These are phyloP conservation scores for Sipha flava DNA, from an alignment of 1,140 invertebrate species.

Conservation along the genomic window DNA sequence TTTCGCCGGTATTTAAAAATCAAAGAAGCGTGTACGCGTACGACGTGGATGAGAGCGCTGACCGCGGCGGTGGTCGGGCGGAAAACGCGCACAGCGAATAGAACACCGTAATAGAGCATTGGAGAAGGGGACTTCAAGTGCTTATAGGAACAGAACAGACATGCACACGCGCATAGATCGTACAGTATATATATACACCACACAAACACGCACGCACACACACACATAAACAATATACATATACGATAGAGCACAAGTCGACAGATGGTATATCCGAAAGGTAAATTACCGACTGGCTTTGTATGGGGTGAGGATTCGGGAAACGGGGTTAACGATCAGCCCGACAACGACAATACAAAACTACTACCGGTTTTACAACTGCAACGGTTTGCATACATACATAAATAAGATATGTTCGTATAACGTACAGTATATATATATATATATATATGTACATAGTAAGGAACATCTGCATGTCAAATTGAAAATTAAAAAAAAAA, in stretches of 20 bases:
- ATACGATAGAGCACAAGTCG: constrained; percentile 8
- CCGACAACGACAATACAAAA: constrained; percentile 23
- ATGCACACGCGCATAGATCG: too few relatives aligned
- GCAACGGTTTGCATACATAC: background rate
- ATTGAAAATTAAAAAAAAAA: too few relatives aligned
- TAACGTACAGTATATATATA: too few relatives aligned
- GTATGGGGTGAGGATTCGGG: constrained; percentile 6
- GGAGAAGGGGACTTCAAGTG: background rate
- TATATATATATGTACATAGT: too few relatives aligned
- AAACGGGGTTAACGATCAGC: constrained; percentile 27
- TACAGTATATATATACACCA: too few relatives aligned
- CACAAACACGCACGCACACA: background rate
- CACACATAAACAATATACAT: background rate
- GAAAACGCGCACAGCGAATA: background rate
- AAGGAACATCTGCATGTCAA: too few relatives aligned
- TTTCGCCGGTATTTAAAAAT: background rate
- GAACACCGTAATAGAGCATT: background rate
- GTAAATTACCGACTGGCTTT: constrained; percentile 23
- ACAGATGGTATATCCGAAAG: constrained; percentile 31
- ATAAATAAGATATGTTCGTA: too few relatives aligned
- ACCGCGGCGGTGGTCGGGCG: background rate
- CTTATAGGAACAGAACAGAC: background rate
- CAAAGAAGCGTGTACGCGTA: background rate
- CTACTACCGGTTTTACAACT: background rate
- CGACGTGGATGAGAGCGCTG: background rate